Conservation (phyloP, 2,797 vertebrate genomes). For the Gila robusta region DNA sequence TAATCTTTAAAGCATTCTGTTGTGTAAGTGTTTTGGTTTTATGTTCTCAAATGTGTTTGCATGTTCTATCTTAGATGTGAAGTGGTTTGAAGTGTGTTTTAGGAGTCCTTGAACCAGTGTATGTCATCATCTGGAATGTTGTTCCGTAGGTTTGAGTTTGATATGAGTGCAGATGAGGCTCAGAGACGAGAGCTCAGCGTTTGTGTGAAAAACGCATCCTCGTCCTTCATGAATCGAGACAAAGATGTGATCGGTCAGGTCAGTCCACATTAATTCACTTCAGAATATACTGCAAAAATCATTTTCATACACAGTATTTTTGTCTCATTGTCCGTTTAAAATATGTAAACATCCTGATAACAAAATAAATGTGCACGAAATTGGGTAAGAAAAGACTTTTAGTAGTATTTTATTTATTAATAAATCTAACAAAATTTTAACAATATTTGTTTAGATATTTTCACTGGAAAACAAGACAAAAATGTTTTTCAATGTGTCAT, state of each 20-base stretch:
- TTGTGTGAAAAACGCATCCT: constrained; percentile 85
- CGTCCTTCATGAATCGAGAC: constrained; percentile 88
- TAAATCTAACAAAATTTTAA: neutral
- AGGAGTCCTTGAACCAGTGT: neutral
- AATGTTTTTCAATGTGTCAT: neutral
- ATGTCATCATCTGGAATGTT: constrained; percentile 10
- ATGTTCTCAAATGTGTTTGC: neutral
- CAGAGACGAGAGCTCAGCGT: constrained; percentile 80
- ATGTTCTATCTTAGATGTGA: neutral
- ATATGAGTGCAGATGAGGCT: constrained; percentile 81
- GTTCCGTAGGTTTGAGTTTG: constrained; percentile 87
- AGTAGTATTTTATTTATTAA: too few relatives aligned
- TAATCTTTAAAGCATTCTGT: neutral
- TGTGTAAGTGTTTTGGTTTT: neutral
- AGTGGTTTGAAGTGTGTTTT: neutral
- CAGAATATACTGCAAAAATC: neutral
- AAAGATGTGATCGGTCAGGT: constrained; percentile 84
- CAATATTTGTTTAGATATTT: neutral
- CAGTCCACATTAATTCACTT: constrained; percentile 45
- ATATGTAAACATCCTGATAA: neutral
- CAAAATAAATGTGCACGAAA: neutral
- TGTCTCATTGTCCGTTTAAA: neutral
- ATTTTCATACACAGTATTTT: neutral
- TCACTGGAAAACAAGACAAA: neutral
- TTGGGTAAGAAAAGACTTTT: neutral